A percentile compares a stretch with the other conserved stretches of the same genome.
These are phyloP conservation scores for Trematomus loennbergii DNA, from an alignment of 2,113 vertebrate genomes.

Conservation along the genomic window DNA sequence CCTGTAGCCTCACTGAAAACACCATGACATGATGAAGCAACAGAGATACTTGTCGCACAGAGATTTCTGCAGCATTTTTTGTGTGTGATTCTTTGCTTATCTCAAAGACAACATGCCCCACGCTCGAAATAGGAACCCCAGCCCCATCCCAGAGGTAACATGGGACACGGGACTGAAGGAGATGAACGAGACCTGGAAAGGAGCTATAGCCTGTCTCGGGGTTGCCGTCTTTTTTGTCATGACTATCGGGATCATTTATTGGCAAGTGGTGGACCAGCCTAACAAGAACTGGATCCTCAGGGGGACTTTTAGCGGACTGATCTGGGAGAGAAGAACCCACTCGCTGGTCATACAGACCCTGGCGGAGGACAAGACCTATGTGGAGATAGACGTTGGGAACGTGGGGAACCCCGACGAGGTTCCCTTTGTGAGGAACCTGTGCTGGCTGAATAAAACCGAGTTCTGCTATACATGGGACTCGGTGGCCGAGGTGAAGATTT, in stretches of 20 bases:
- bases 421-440: conserved; percentile 88
- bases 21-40: conserved; percentile 78
- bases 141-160: conserved; percentile 86
- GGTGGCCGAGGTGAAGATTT: conserved; percentile 87
- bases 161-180: conserved; percentile 89
- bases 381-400: conserved; percentile 85
- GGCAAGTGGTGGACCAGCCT: conserved; percentile 94
- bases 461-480: conserved; percentile 94
- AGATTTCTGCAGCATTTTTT: conserved; percentile 72
- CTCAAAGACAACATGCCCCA: conserved; percentile 86
- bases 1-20: conserved; percentile 53
- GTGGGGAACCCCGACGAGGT: conserved; percentile 86
- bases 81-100: conserved; percentile 70
- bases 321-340: conserved; percentile 89
- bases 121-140: conserved; percentile 86
- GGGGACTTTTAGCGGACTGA: conserved; percentile 86
- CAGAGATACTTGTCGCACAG: conserved; percentile 63
- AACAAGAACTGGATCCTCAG: conserved; percentile 93
- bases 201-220: conserved; percentile 90
- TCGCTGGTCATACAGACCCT: conserved; percentile 88
- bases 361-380: conserved; percentile 83
- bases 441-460: conserved; percentile 90
- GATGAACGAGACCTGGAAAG: conserved; percentile 96
- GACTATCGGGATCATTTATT: conserved; percentile 95
- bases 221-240: conserved; percentile 92